phyloP scores from a whole-genome alignment of 2,113 vertebrate species.

The Sapajus apella region DNA sequence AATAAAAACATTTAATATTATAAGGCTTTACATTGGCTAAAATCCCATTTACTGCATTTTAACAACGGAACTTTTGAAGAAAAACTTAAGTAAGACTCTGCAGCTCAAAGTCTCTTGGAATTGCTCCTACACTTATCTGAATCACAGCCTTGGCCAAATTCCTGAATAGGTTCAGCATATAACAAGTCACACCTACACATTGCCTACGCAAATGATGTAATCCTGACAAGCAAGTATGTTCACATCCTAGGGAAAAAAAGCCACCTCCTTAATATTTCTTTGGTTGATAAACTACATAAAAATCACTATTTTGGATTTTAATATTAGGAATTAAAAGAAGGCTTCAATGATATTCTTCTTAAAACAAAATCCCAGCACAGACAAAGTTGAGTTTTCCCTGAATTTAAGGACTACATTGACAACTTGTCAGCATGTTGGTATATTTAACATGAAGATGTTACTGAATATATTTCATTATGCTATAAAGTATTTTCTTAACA shows the following conservation, averaged over 20 bases:
- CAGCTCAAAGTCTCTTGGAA: conserved; percentile 38
- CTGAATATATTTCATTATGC: not conserved
- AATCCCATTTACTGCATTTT: conserved; percentile 52
- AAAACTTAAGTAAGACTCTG: conserved; percentile 37
- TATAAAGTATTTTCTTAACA: conserved; percentile 8
- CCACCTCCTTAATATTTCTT: conserved; percentile 32
- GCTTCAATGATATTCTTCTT: not conserved
- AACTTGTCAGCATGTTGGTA: not conserved
- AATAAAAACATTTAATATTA: conserved; percentile 23
- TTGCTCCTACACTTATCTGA: conserved; percentile 44
- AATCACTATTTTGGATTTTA: conserved; percentile 30
- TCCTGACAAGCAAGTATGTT: conserved; percentile 53
- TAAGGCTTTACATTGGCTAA: not conserved
- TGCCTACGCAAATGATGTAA: conserved; percentile 59
- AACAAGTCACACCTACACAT: conserved; percentile 59
- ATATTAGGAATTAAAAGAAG: not conserved
- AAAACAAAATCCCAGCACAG: not conserved
- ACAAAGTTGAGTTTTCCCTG: conserved; percentile 15
- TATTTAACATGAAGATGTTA: conserved; percentile 22
- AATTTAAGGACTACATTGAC: conserved; percentile 26
- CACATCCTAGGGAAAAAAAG: conserved; percentile 32
- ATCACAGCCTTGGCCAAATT: conserved; percentile 56
- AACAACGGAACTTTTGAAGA: conserved; percentile 30
- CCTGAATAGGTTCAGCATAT: conserved; percentile 60
- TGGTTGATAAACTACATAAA: conserved; percentile 25